Evolutionary conservation across 2,888 invertebrate genomes (phyloP).

Genomic region (Rhingia rostrata): DNA sequence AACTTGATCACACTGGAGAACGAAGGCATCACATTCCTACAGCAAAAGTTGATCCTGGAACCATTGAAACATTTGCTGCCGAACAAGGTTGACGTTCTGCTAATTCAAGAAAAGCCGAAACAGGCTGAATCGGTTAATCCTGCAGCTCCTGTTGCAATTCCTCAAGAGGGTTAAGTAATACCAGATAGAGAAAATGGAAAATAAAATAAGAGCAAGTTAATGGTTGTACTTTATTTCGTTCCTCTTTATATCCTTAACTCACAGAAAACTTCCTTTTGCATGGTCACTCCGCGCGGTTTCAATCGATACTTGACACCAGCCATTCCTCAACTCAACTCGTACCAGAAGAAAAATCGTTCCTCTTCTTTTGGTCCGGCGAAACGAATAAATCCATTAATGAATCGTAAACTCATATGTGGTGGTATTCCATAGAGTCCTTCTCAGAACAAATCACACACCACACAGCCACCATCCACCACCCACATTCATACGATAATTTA

Average conservation of each 20-base stretch:
- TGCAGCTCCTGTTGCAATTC: constrained; percentile 15
- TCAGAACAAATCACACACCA: constrained; percentile 19
- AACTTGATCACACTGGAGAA: constrained; percentile 89
- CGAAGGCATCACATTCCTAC: constrained; percentile 87
- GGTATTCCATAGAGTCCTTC: constrained; percentile 15
- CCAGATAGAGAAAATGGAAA: neutral
- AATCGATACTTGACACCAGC: too few relatives aligned
- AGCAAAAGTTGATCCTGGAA: constrained; percentile 85
- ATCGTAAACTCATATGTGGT: constrained; percentile 31
- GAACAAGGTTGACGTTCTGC: constrained; percentile 77
- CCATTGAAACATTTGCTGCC: constrained; percentile 84
- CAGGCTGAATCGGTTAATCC: constrained; percentile 9
- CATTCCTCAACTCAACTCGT: neutral
- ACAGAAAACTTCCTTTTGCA: too few relatives aligned
- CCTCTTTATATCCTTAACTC: too few relatives aligned
- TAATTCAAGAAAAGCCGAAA: constrained; percentile 71
- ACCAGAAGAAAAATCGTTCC: neutral
- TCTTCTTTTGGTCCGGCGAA: neutral
- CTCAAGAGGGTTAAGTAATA: constrained; percentile 39
- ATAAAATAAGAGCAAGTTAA: too few relatives aligned
- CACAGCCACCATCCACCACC: constrained; percentile 15
- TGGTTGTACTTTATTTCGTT: too few relatives aligned
- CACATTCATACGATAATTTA: constrained; percentile 78
- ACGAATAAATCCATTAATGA: constrained; percentile 24
- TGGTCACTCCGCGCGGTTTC: too few relatives aligned